Evolutionary conservation across 92 coral and sea anemone genomes (phyloP).

Genomic region (Porites lobata): DNA sequence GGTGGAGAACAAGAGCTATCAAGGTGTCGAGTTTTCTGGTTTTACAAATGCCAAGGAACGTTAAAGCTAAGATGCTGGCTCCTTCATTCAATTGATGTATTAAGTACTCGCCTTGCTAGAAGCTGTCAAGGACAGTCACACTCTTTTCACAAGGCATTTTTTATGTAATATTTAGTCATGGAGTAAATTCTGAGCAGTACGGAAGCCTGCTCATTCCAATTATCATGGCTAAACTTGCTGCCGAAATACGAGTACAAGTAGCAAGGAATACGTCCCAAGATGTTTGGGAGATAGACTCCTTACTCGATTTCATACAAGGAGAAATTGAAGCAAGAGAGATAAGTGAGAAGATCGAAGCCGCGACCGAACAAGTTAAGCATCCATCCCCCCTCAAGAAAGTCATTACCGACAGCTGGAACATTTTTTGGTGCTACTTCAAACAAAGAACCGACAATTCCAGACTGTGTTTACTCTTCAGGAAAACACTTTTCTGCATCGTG

Average conservation of each 20-base stretch:
- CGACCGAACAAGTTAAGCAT: neutral
- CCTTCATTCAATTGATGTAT: slow-evolving; percentile 32
- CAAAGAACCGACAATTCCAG: no score
- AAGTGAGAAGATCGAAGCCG: slow-evolving; percentile 25
- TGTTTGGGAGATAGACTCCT: slow-evolving; percentile 53
- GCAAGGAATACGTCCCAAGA: slow-evolving; percentile 55
- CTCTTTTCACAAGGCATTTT: neutral
- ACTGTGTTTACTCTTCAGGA: no score
- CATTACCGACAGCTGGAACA: neutral
- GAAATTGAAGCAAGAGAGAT: slow-evolving; percentile 70
- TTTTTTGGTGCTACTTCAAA: no score
- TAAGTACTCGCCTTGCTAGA: slow-evolving; percentile 43
- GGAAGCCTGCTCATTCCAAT: slow-evolving; percentile 52
- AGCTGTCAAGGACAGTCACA: slow-evolving; percentile 26
- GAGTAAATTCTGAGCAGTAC: slow-evolving; percentile 63
- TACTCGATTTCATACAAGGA: slow-evolving; percentile 32
- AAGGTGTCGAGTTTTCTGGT: slow-evolving; percentile 35
- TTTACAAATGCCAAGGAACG: slow-evolving; percentile 14
- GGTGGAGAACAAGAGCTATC: slow-evolving; percentile 57
- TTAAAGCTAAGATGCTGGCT: slow-evolving; percentile 37
- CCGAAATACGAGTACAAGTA: slow-evolving; percentile 42
- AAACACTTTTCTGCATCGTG: no score
- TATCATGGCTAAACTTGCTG: slow-evolving; percentile 60
- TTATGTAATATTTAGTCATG: slow-evolving; percentile 12
- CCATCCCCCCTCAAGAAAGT: slow-evolving; percentile 10